phyloP scores from a whole-genome alignment of 2,888 invertebrate genomes.

The Pyrrhia umbra region DNA sequence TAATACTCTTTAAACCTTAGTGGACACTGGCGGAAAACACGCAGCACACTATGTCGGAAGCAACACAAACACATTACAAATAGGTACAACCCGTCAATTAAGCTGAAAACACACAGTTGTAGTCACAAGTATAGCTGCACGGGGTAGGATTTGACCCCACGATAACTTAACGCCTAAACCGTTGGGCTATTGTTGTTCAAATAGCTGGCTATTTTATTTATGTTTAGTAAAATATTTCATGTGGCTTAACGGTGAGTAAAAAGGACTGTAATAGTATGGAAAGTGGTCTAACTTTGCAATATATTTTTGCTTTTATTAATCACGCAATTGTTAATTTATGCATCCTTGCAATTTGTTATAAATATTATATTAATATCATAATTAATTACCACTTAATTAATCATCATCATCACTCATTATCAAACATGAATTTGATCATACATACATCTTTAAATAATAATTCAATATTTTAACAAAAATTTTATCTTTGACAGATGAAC shows the following conservation, averaged over 20 bases:
- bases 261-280: no score
- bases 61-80: slow-evolving; percentile 22
- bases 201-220: slow-evolving; percentile 32
- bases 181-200: slow-evolving; percentile 49
- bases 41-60: slow-evolving; percentile 25
- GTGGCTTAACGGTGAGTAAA: background rate
- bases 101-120: slow-evolving; percentile 39
- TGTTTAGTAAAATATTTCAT: slow-evolving; percentile 29
- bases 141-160: slow-evolving; percentile 45
- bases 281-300: no score
- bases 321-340: no score
- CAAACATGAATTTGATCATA: no score
- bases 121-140: slow-evolving; percentile 29
- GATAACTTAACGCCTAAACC: slow-evolving; percentile 48
- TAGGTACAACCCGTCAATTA: slow-evolving; percentile 54
- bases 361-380: no score
- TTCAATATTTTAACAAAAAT: no score
- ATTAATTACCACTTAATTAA: no score
- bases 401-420: no score
- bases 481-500: no score
- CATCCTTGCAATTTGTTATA: no score
- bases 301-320: no score
- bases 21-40: background rate
- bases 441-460: no score
- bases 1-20: background rate